A percentile compares a stretch with the other conserved stretches of the same genome.
Evolutionary conservation across 2,113 vertebrate species (phyloP).

Genomic region (Harpagus bidentatus): DNA sequence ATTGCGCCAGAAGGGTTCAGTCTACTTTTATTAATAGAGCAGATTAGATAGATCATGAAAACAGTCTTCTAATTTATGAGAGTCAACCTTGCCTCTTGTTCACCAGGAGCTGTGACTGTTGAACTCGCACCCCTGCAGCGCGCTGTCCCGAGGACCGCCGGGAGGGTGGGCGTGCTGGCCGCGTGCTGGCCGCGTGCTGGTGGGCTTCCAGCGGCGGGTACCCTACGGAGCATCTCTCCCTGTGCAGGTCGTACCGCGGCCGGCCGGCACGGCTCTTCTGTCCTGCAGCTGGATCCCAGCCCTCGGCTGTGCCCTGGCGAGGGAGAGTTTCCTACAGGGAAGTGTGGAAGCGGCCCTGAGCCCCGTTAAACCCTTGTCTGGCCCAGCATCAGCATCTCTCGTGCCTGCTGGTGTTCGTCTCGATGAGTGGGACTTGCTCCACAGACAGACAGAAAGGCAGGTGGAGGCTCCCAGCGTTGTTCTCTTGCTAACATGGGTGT

Average conservation of each 20-base stretch:
- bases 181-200: neutral
- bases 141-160: neutral
- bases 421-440: neutral
- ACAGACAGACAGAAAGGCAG: neutral
- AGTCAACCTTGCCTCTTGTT: conserved; percentile 1
- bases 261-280: neutral
- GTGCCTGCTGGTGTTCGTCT: neutral
- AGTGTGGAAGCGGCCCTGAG: neutral
- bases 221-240: conserved; percentile 27
- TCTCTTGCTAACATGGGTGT: neutral
- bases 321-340: neutral
- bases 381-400: neutral
- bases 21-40: conserved; percentile 30
- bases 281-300: neutral
- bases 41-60: conserved; percentile 42
- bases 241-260: neutral
- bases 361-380: neutral
- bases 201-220: neutral
- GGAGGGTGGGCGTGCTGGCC: neutral
- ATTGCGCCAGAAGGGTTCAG: conserved; percentile 8
- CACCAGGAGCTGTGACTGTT: conserved; percentile 10
- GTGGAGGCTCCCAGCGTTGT: neutral
- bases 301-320: fast-evolving
- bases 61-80: conserved; percentile 1
- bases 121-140: neutral